Evolutionary conservation across 2,113 vertebrate genomes (phyloP).

Genomic region (Entosphenus tridentatus): DNA sequence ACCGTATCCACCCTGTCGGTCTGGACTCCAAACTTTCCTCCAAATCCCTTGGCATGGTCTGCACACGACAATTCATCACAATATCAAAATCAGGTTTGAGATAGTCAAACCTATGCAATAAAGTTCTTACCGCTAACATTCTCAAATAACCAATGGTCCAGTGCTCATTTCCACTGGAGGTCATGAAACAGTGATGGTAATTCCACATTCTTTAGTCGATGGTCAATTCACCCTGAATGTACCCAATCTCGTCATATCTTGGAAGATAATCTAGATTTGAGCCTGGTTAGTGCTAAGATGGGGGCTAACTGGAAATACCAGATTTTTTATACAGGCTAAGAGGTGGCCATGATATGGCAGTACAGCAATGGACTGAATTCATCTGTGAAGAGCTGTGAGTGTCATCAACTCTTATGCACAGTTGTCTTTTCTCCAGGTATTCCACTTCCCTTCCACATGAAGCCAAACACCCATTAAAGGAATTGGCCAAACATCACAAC

Average conservation of each 20-base stretch:
- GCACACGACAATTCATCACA: neutral
- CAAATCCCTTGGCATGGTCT: conserved; percentile 81
- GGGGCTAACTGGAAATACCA: too few relatives aligned
- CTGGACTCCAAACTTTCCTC: conserved; percentile 62
- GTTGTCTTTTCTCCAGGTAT: neutral
- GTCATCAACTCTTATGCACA: too few relatives aligned
- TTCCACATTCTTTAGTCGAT: neutral
- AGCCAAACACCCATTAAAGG: neutral
- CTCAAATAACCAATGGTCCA: too few relatives aligned
- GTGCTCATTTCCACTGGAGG: neutral
- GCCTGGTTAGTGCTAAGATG: too few relatives aligned
- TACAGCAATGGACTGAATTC: too few relatives aligned
- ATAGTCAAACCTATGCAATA: neutral
- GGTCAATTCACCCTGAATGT: too few relatives aligned
- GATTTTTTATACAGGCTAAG: too few relatives aligned
- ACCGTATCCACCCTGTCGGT: conserved; percentile 75
- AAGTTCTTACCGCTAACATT: neutral
- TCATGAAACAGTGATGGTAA: neutral
- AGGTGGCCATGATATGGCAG: too few relatives aligned
- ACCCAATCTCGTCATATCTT: too few relatives aligned
- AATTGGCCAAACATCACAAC: neutral
- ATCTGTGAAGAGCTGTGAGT: too few relatives aligned
- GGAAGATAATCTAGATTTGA: too few relatives aligned
- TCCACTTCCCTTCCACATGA: neutral
- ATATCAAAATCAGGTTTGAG: neutral